These are phyloP conservation scores for Campaea margaritaria DNA, from an alignment of 2,888 invertebrate genomes.

Conservation along the genomic window DNA sequence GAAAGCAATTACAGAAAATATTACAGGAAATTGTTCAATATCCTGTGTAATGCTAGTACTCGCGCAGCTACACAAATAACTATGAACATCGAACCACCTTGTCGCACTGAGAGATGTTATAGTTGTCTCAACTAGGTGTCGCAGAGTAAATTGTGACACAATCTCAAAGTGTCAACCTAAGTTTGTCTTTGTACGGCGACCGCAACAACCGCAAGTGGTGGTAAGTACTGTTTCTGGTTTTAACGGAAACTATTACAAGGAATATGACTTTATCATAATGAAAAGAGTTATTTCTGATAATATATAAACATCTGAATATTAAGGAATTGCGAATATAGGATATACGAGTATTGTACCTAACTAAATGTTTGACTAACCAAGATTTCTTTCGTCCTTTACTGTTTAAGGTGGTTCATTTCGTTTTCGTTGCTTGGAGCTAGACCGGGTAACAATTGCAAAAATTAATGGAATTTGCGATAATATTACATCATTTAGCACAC, in stretches of 20 bases:
- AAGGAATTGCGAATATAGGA: no score
- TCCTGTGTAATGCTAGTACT: constrained; percentile 50
- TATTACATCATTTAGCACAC: no score
- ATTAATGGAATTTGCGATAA: no score
- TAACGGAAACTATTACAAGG: not conserved
- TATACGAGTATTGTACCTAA: no score
- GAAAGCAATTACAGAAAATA: constrained; percentile 57
- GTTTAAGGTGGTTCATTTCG: no score
- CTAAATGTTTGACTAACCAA: no score
- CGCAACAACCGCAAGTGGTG: constrained; percentile 15
- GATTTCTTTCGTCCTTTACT: no score
- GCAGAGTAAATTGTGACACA: constrained; percentile 1
- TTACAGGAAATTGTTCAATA: constrained; percentile 67
- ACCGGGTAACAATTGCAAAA: no score
- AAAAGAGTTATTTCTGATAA: no score
- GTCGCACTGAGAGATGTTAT: constrained; percentile 2
- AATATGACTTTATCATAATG: not conserved
- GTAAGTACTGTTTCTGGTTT: constrained; percentile 7
- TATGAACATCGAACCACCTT: constrained; percentile 6
- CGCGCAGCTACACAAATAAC: constrained; percentile 10
- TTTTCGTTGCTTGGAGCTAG: no score
- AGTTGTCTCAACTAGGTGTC: not conserved
- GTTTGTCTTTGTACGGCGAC: not conserved
- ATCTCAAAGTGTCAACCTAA: not conserved
- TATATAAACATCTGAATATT: no score